Evolutionary conservation across 2,113 vertebrate genomes (phyloP).

Genomic region (Macquaria ambigua): DNA sequence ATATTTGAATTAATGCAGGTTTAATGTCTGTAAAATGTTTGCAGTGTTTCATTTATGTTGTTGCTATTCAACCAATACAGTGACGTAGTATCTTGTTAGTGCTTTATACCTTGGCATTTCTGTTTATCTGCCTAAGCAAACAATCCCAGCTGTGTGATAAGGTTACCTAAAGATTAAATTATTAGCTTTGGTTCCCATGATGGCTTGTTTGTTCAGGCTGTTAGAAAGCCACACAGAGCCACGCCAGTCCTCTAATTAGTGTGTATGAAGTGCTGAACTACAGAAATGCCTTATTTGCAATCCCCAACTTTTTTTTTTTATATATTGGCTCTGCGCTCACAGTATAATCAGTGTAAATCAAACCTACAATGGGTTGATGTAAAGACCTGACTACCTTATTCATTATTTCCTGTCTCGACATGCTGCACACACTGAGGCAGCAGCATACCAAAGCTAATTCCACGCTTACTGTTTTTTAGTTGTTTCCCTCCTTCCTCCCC

Average conservation of each 20-base stretch:
- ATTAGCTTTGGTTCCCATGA: neutral
- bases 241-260: slow-evolving; percentile 8
- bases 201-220: neutral
- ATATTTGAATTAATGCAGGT: neutral
- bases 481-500: neutral
- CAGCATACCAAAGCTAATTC: neutral
- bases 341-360: slow-evolving; percentile 43
- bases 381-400: neutral
- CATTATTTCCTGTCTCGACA: neutral
- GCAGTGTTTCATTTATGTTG: neutral
- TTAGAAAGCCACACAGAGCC: neutral
- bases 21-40: neutral
- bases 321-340: neutral
- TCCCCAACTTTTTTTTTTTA: slow-evolving; percentile 23
- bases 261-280: slow-evolving; percentile 14
- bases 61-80: neutral
- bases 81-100: neutral
- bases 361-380: neutral
- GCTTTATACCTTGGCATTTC: neutral
- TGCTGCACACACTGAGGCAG: neutral
- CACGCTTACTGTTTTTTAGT: neutral
- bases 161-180: neutral
- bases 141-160: neutral
- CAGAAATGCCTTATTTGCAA: slow-evolving; percentile 34
- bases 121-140: neutral